Evolutionary conservation across 2,797 vertebrate species (phyloP), one percentile per base, ranked within the genome.

Genomic region (Myotis findleyi): DNA sequence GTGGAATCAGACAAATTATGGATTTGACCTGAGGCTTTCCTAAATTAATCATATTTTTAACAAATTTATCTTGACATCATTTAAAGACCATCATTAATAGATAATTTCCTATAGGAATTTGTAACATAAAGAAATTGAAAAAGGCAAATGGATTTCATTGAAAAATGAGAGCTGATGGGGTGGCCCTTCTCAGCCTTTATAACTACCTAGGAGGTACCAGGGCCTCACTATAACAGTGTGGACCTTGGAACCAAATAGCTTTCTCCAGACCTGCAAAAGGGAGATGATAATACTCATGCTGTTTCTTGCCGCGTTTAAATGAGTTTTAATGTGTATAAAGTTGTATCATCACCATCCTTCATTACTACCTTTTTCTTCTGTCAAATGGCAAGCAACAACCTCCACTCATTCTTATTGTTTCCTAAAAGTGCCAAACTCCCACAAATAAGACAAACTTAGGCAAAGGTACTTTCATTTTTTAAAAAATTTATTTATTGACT

Each of bases 1-100:
- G 62, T 79, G 33, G 94, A 93, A 89, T 93, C 57, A 96, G 49
- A 75, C 11, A 76, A 97, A 95, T 47, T 81, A 81, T 73, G 16
- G 9, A 86, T 93, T 73, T 94, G 49, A 75, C 38, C 68, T 53
- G 33, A 80, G 89, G 89, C 87, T 57, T 82, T 93, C 44, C 71
- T 95, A 51, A 91, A 93, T 91, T 90, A 87, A 92, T 76, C 30
- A 83, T 25, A 14, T 84, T 91, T 77, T 89, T 49, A 44, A 93
- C 27, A 89, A 91, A 91, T 91, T 49, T 95, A 59, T 68, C 27
- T 94, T 93, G 21, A 96, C 38, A 86, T 77, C 14, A 59, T 89
- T 93, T 83, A 92, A 87, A 94, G 21, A 72, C 27, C 27, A 73
- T 81, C 53, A 47, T 84, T 90, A 96, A 69, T 30, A 90, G 17